Evolutionary conservation across 2,888 invertebrate species (phyloP), one percentile per base, ranked within the genome.

Genomic region (Clunio marinus): DNA sequence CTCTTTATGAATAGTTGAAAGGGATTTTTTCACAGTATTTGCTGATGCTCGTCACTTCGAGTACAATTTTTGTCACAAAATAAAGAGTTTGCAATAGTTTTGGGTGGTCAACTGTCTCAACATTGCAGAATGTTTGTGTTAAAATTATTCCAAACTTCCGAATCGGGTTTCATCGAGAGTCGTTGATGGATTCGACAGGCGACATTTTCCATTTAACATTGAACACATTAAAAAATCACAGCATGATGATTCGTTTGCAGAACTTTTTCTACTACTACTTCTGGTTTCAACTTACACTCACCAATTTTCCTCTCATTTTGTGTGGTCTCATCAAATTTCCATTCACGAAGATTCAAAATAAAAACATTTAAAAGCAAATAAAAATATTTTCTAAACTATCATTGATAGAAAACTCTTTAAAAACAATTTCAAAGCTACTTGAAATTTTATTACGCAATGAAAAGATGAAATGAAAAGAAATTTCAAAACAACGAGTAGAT

Each of bases 161-260:
- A 46, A 65, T 65, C 63, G 17, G 37, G 27, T 65, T 65, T 46
- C 63, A 41, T 17, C 17, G 10, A 22, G 10, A 7, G 4, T 32
- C 32, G 10, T 32, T 32, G 10, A 10, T 10, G 32, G 32, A 32
- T 7, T 46, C 25, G 41, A 20, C 41, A 58, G 4, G 58, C n/a
- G 13, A 58, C 28, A 58, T 28, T 27, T 15, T 7, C n/a, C 4
- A n/a, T 3, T 58, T n/a, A 15, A 66, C 24, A 22, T 46, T 37
- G 8, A 66, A 51, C 25, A 17, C 66, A 51, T 66, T 62, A 45
- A 66, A 51, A 28, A 66, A 45, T 66, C 66, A 55, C 66, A 66
- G 66, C 66, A 55, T 62, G 62, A 57, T 51, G 66, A 66, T 27
- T 35, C 62, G 62, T 41, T 27, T 17, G 5, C 35, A 22, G 66